Percentiles rank a stretch among this genome's conserved stretches.
These are phyloP conservation scores for Pecten maximus DNA, from an alignment of 2,888 invertebrate genomes.

Conservation along the genomic window DNA sequence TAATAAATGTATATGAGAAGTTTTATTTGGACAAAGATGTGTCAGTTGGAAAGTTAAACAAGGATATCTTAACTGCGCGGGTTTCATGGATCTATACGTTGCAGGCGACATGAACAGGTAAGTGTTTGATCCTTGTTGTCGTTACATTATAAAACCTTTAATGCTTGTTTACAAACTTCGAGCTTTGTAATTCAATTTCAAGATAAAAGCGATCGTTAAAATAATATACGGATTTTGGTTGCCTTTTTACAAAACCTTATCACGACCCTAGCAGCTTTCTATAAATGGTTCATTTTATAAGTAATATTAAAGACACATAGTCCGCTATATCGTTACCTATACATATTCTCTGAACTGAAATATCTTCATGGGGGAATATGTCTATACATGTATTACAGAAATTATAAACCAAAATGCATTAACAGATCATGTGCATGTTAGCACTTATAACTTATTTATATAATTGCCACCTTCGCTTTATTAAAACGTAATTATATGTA, in stretches of 20 bases:
- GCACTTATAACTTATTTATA: no score
- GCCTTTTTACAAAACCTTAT: not conserved
- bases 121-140: not conserved
- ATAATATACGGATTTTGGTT: not conserved
- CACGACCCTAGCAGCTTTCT: not conserved
- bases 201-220: constrained; percentile 33
- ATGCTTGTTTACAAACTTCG: not conserved
- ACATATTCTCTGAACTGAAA: not conserved
- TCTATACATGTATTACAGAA: no score
- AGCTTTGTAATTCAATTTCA: not conserved
- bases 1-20: not conserved
- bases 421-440: no score
- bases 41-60: not conserved
- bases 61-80: not conserved
- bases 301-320: not conserved
- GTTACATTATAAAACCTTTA: not conserved
- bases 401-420: no score
- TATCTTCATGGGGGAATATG: not conserved
- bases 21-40: constrained; percentile 1
- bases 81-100: not conserved
- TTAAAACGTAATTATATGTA: no score
- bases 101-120: not conserved
- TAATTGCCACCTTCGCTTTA: no score
- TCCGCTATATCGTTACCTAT: not conserved
- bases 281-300: not conserved